Base-by-base conservation (phyloP, 2,113 vertebrate genomes). In the Xenus cinereus region DNA sequence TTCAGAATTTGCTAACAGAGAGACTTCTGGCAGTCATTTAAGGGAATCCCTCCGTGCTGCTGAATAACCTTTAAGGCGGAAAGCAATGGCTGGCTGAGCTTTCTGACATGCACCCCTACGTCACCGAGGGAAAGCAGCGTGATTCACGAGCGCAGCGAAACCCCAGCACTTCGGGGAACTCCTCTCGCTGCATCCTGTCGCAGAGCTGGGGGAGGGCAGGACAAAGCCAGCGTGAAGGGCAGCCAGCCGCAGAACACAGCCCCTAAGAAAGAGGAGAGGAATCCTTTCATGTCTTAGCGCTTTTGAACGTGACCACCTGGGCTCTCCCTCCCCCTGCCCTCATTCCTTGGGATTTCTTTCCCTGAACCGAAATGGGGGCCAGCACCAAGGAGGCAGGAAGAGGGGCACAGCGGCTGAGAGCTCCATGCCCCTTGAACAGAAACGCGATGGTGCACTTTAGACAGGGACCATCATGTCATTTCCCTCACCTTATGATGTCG, bases 61-160 rank as follows among this genome's bases (percentile, higher is more conserved):
- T 81, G 74, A 87, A 82, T 91, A 83, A 84, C 71, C 75, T 90
- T 87, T 77, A 75, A 85, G 46, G 68, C 8, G 12, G 75, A 77
- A 95, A 84, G 68, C 66, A 74, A 77, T 22, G 80, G 63, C 80
- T 89, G 75, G 60, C 80, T 87, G 90, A 92, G 64, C 56, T 92
- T 72, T 87, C 62, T 94, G 93, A 84, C 28, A 27, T 24, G 63
- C 32, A 41, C 27, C 3, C 2, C 30, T 68, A 51, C 8, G 9
- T 92, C 87, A 66, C 41, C 0, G 7, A 62, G 51, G 76, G 43
- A 66, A 56, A 95, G 56, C 46, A 37, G 39, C 0, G 1, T 79
- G 63, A 72, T 45, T 90, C 80, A 80, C 0, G 0, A 74, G 50
- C 8, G 14, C 4, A 12, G 76, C 14, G 54, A 56, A 92, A 24